Evolutionary conservation across 2,888 invertebrate genomes (phyloP).

Genomic region (Heliconius sara): DNA sequence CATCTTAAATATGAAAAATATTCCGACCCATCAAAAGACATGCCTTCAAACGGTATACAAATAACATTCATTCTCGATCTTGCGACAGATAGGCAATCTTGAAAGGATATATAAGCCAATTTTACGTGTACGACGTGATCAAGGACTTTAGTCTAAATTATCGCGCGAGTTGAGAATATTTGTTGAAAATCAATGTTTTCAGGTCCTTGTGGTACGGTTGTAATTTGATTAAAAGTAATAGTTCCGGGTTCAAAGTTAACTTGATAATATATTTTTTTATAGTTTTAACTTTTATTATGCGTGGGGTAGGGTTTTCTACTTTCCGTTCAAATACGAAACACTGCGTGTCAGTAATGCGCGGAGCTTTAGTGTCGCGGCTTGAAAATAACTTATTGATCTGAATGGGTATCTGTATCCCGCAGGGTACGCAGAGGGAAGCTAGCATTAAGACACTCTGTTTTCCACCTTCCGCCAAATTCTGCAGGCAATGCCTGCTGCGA

Average conservation of each 20-base stretch:
- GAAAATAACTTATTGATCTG: too few relatives aligned
- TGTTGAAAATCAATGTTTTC: constrained; percentile 4
- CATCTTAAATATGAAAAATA: constrained; percentile 24
- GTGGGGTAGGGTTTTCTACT: too few relatives aligned
- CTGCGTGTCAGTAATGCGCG: too few relatives aligned
- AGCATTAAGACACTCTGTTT: too few relatives aligned
- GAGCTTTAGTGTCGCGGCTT: too few relatives aligned
- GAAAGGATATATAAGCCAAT: constrained; percentile 43
- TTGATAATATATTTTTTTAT: not conserved
- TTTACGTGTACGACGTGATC: constrained; percentile 42
- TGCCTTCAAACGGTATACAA: constrained; percentile 36
- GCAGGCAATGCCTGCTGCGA: too few relatives aligned
- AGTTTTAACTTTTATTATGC: not conserved
- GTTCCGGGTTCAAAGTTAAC: not conserved
- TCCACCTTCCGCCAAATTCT: too few relatives aligned
- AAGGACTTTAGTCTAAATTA: constrained; percentile 36
- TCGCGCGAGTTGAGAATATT: constrained; percentile 33
- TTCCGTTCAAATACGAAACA: too few relatives aligned
- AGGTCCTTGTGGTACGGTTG: not conserved
- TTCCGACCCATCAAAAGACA: constrained; percentile 33
- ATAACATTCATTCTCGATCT: constrained; percentile 42
- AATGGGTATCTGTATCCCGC: too few relatives aligned
- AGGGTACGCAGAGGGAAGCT: too few relatives aligned
- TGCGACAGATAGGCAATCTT: constrained; percentile 41
- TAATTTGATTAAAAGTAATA: not conserved